Evolutionary conservation across 2,797 vertebrate genomes (phyloP), one percentile per base, ranked within the genome.

Genomic region (Malurus splendens): DNA sequence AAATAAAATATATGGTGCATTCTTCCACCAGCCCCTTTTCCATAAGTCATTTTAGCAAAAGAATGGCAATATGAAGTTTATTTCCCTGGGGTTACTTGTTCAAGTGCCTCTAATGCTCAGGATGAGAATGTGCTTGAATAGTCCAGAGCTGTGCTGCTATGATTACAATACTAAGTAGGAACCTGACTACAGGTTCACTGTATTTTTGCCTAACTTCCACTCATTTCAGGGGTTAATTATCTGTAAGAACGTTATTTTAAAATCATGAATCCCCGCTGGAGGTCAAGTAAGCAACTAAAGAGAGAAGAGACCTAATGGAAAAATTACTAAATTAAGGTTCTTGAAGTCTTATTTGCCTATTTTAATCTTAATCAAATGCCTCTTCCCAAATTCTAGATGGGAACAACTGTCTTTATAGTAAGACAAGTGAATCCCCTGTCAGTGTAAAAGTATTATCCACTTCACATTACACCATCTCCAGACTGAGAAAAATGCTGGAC

Each of bases 321-420:
- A 41, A 86, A 82, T 83, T 47, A 90, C 80, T 91, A 79, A 95
- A 91, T 93, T 86, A 47, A 48, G 59, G 57, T 87, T 86, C 33
- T 68, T 59, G 13, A 78, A 81, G 41, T 52, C 45, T 78, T 87
- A 82, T 75, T 90, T 83, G 66, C 27, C 50, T 75, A 33, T 81
- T 90, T 81, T 87, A 76, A 59, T 57, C 42, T 87, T 84, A 83
- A 77, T 75, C 62, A 87, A 78, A 68, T 50, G 85, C 14, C 30
- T 88, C 32, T 75, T 90, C 59, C 82, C 6, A 41, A 83, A 52
- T 81, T 56, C 59, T 16, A 85, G 38, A 73, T 32, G 20, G 41
- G 60, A 92, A 54, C n/a, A 85, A 50, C 25, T 62, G 44, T 24
- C 59, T 77, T 72, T 55, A 74, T 28, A 75, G 64, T 27, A 86